phyloP scores from a whole-genome alignment of 64 coral and sea anemone genomes.

The Catalaphyllia jardinei region DNA sequence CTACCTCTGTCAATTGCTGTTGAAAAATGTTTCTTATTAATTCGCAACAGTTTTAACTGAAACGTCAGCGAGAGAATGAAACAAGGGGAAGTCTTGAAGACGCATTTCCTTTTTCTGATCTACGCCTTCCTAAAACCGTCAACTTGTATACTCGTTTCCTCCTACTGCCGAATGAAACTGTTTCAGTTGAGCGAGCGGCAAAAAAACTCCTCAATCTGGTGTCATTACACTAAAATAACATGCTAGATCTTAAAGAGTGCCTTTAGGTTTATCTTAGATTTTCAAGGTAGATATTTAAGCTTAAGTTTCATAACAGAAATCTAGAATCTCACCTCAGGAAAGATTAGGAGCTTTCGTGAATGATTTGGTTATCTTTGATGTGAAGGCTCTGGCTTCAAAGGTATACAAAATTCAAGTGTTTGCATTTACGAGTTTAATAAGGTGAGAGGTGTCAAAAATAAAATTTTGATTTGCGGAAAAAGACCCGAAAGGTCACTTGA shows the following conservation, averaged over 20 bases:
- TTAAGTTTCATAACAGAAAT: conserved; percentile 96
- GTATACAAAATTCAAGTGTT: conserved; percentile 48
- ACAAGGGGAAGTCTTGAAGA: neutral
- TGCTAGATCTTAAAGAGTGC: conserved; percentile 29
- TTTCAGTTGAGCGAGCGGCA: neutral
- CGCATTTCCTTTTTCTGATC: conserved; percentile 2
- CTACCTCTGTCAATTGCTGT: neutral
- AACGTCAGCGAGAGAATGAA: neutral
- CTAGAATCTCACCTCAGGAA: conserved; percentile 72
- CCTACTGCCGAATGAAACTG: neutral
- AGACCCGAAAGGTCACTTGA: conserved; percentile 21
- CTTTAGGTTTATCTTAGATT: conserved; percentile 84
- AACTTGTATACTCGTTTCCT: neutral
- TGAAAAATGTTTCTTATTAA: neutral
- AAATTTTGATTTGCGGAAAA: conserved; percentile 29
- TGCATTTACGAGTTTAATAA: conserved; percentile 55
- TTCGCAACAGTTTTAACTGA: conserved; percentile 4
- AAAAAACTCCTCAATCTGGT: conserved; percentile 3
- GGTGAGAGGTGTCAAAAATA: conserved; percentile 27
- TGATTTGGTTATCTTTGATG: conserved; percentile 45
- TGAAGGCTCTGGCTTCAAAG: conserved; percentile 32
- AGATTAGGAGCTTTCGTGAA: conserved; percentile 75
- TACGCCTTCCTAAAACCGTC: neutral
- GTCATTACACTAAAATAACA: conserved; percentile 55
- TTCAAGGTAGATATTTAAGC: conserved; percentile 79